These are phyloP conservation scores for Circaetus cinerascens DNA, from an alignment of 2,113 vertebrate species.

Conservation along the genomic window DNA sequence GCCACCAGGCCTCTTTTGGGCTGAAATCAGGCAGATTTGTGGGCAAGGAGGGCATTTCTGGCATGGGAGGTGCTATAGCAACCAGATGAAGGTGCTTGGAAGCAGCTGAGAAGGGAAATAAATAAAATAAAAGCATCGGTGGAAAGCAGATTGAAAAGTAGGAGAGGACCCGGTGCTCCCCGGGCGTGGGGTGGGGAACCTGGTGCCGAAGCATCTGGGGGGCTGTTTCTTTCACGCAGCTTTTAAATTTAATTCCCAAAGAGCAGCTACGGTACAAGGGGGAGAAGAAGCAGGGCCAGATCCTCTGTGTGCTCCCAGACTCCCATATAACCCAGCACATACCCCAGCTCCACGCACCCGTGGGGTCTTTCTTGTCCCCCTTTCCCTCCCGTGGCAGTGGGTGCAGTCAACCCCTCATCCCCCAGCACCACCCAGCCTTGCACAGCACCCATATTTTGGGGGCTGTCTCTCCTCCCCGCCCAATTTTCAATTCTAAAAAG, in stretches of 20 bases:
- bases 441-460: rapidly evolving
- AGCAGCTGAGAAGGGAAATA: not conserved
- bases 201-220: too few relatives aligned
- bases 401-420: rapidly evolving
- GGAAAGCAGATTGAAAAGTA: not conserved
- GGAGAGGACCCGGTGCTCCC: not conserved
- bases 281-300: not conserved
- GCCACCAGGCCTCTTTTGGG: not conserved
- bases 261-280: rapidly evolving
- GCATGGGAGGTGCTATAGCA: not conserved
- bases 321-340: rapidly evolving
- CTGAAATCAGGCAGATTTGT: not conserved
- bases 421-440: not conserved
- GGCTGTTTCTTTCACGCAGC: not conserved
- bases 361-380: not conserved
- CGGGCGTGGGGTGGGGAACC: rapidly evolving
- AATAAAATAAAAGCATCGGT: not conserved
- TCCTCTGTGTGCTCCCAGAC: rapidly evolving
- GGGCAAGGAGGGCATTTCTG: not conserved
- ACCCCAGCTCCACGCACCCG: rapidly evolving
- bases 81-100: not conserved
- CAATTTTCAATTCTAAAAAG: rapidly evolving
- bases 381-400: rapidly evolving
- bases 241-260: not conserved
- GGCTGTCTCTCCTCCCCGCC: not conserved